Evolutionary conservation across 2,888 invertebrate species (phyloP), one percentile per base, ranked within the genome.

Genomic region (Dryomyza anilis): DNA sequence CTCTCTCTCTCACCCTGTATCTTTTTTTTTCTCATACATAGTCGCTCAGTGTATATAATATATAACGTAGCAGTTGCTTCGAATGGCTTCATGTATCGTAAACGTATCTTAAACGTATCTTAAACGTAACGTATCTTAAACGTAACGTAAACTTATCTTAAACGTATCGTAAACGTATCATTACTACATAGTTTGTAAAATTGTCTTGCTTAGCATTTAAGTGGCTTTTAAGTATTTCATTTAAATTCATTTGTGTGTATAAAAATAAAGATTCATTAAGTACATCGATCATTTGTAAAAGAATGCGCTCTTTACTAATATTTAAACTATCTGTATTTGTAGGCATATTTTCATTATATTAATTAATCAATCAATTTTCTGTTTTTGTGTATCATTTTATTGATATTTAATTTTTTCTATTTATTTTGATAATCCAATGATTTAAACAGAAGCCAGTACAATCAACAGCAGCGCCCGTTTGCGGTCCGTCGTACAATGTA

Each of bases 401-500:
- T 5, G 25, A 12, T 53, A 30, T 53, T n/a, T 53, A 5, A 25
- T 33, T 39, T 12, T 7, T 39, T 12, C 39, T 6, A n/a, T 39
- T n/a, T n/a, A n/a, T 39, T 39, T 12, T n/a, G 14, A 39, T 39
- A 39, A n/a, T 39, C 39, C 3, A 4, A 5, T 14, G 8, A 2
- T 14, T 39, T 39, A 39, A 6, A 67, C 72, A 82, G 82, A 82
- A 82, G 67, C 79, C 81, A 77, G 71, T 77, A 69, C 74, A 52
- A n/a, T 61, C 75, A n/a, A n/a, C n/a, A 71, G 80, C 84, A 80
- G 81, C 83, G 77, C 80, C 82, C 74, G 72, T 78, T 76, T 72
- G 78, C 76, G 75, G 77, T 74, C 77, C 82, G 82, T 76, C 83
- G 81, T 81, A 82, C 81, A 76, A 83, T 83, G 82, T 83, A 73